phyloP scores from a whole-genome alignment of 2,797 vertebrate genomes.

The Neopelma chrysocephalum region DNA sequence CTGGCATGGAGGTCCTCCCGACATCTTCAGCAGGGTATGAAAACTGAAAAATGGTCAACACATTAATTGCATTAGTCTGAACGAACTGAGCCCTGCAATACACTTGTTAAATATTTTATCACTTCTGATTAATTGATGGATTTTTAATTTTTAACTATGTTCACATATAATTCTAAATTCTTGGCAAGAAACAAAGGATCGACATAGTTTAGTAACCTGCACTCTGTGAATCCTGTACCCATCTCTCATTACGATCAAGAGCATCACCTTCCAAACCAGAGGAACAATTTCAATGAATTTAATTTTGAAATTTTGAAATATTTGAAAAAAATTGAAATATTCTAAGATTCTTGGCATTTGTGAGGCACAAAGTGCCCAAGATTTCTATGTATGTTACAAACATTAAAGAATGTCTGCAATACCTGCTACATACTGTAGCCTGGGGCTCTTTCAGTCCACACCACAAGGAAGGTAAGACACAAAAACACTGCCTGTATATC shows the following conservation, averaged over 20 bases:
- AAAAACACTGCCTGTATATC: background rate
- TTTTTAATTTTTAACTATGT: background rate
- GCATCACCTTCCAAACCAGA: background rate
- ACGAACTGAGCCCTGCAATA: rapidly evolving
- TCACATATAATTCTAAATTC: background rate
- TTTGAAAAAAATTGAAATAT: background rate
- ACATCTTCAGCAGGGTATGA: rapidly evolving
- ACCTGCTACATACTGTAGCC: background rate
- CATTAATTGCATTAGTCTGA: background rate
- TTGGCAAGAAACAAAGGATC: background rate
- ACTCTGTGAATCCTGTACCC: background rate
- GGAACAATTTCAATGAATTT: background rate
- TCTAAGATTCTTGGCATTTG: background rate
- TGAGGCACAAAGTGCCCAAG: background rate
- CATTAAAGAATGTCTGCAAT: background rate
- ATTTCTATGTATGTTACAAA: background rate
- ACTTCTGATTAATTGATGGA: conserved; percentile 33
- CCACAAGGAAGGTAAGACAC: background rate
- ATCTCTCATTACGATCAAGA: background rate
- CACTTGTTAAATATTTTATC: background rate
- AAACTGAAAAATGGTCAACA: background rate
- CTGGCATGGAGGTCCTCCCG: rapidly evolving
- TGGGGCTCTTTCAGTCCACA: background rate
- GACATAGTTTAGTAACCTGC: background rate
- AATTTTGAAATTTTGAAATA: background rate